A percentile compares a stretch with the other conserved stretches of the same genome.
Conservation (phyloP, 2,113 vertebrate species). For the Callopanchax toddi region DNA sequence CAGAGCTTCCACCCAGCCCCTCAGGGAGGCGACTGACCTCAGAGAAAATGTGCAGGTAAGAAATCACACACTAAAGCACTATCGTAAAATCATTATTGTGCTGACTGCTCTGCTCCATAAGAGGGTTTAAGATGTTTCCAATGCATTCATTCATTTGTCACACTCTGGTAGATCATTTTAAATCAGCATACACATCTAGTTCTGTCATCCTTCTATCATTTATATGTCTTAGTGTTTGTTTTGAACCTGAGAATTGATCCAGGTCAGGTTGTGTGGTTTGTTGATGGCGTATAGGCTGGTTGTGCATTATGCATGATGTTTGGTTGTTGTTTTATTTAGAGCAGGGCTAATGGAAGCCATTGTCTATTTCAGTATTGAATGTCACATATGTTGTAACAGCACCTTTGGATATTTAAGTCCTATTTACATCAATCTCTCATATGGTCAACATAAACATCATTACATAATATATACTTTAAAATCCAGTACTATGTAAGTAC, state of each 20-base stretch:
- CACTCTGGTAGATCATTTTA: background rate
- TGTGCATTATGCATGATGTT: background rate
- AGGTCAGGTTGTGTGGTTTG: background rate
- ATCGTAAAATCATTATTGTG: background rate
- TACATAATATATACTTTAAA: no score
- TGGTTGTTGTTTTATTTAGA: background rate
- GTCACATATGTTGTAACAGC: background rate
- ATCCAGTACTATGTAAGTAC: no score
- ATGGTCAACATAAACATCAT: no score
- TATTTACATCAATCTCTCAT: no score
- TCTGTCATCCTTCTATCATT: background rate
- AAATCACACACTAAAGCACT: background rate
- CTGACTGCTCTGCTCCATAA: background rate
- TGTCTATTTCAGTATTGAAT: background rate
- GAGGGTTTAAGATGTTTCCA: background rate
- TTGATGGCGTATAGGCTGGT: background rate
- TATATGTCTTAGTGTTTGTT: background rate
- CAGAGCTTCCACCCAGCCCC: slow-evolving; percentile 87
- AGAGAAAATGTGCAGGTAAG: slow-evolving; percentile 92
- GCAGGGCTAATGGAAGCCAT: background rate
- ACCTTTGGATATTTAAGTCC: no score
- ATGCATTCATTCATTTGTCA: background rate
- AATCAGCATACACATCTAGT: background rate
- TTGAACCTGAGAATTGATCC: background rate
- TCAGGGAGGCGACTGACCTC: slow-evolving; percentile 91